Base-by-base conservation (phyloP, 2,888 invertebrate species). In the Chouioia cunea region DNA sequence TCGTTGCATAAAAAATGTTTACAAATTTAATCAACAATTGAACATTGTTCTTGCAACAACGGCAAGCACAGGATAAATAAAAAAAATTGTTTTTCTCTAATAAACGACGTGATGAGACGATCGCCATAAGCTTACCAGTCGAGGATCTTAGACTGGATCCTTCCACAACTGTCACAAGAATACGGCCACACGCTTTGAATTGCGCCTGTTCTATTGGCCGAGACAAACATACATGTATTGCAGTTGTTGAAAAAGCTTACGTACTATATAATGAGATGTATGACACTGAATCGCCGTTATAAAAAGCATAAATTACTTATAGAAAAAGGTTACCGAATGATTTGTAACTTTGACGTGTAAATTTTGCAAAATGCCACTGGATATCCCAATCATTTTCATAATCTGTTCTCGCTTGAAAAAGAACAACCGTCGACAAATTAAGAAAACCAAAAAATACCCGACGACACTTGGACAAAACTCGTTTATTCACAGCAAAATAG, bases 121-220 rank as follows among this genome's bases (percentile, higher is more conserved):
- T 27, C 44, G 15, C 43, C 20, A 20, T 56, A n/a, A 8, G 75
- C 84, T 85, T 85, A 85, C 85, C 85, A 69, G 79, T 80, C 70
- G 78, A 73, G 59, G 80, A 75, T 78, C 81, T 85, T 71, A 85
- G 76, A 77, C 79, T 82, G 79, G 79, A 79, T 75, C 85, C 85
- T 77, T 83, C 82, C 63, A 85, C 79, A 53, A 85, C 85, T 54
- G 85, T 85, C 75, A 85, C 89, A 75, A 90, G 87, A 66, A 90
- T 87, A 75, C 91, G 87, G 75, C 91, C 91, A 76, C 87, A 87
- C 73, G 88, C 89, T 83, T 87, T 88, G 85, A 89, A 87, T 82
- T 87, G 86, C 80, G 87, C 87, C 87, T 88, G 87, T 77, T 88
- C 88, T 87, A 82, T 81, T 76, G 72, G 65, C 75, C 78, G 64